Evolutionary conservation across 1,140 invertebrate genomes (phyloP).

Genomic region (Ephestia elutella): DNA sequence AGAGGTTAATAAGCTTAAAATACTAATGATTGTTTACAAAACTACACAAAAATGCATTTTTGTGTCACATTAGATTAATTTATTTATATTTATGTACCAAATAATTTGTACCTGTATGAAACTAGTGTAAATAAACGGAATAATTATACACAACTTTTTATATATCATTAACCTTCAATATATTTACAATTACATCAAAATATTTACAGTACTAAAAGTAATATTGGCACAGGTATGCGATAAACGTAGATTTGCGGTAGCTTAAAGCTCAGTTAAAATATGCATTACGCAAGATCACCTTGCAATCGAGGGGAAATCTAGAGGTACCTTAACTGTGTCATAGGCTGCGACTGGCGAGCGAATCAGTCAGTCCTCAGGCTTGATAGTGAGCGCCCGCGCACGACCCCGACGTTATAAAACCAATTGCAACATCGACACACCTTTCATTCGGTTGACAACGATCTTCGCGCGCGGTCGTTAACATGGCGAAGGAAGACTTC

Average conservation of each 20-base stretch:
- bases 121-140: not conserved
- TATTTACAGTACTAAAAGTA: not conserved
- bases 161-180: not conserved
- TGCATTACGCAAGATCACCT: constrained; percentile 8
- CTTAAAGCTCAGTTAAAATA: constrained; percentile 2
- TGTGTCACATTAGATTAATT: not conserved
- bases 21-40: not conserved
- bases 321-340: constrained; percentile 4
- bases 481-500: constrained; percentile 54
- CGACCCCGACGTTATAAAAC: constrained; percentile 49
- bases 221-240: not conserved
- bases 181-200: not conserved
- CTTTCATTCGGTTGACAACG: constrained; percentile 53
- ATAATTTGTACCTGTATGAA: not conserved
- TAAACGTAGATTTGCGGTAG: not conserved
- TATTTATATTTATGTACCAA: constrained; percentile 2
- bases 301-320: constrained; percentile 7
- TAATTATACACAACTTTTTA: too few relatives aligned
- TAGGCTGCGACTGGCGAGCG: not conserved
- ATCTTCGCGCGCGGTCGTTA: constrained; percentile 35
- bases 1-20: not conserved
- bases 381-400: constrained; percentile 10
- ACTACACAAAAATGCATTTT: not conserved
- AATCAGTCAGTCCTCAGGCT: constrained; percentile 3
- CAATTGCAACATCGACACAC: constrained; percentile 37